Evolutionary conservation across 2,797 vertebrate species (phyloP).

Genomic region (Tapirus indicus): DNA sequence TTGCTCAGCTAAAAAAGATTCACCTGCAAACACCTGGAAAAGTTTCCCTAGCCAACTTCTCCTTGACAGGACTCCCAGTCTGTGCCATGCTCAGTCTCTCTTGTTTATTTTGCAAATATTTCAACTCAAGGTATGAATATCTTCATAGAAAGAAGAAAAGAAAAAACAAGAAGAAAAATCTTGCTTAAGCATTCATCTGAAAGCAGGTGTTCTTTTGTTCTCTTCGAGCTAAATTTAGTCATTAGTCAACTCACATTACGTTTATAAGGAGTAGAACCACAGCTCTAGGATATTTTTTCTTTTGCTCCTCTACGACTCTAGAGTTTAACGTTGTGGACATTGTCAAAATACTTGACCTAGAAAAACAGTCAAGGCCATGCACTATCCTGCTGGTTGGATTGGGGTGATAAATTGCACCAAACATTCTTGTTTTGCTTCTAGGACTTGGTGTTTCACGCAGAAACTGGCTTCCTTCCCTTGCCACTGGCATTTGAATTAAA

Average conservation of each 20-base stretch:
- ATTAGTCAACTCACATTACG: slow-evolving; percentile 3
- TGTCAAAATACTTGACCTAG: slow-evolving; percentile 70
- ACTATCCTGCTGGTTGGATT: slow-evolving; percentile 47
- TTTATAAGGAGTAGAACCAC: background rate
- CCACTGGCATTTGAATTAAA: slow-evolving; percentile 60
- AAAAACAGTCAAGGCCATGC: slow-evolving; percentile 58
- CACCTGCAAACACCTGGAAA: slow-evolving; percentile 82
- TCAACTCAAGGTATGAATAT: slow-evolving; percentile 2
- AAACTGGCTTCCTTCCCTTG: slow-evolving; percentile 52
- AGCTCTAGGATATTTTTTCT: background rate
- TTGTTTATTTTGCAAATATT: slow-evolving; percentile 76
- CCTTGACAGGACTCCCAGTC: slow-evolving; percentile 55
- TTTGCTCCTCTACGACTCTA: background rate
- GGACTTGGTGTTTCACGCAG: background rate
- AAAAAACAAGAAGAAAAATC: background rate
- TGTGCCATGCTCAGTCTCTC: slow-evolving; percentile 52
- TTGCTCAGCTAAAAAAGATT: slow-evolving; percentile 82
- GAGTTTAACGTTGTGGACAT: slow-evolving; percentile 34
- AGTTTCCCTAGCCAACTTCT: slow-evolving; percentile 79
- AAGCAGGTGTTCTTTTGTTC: background rate
- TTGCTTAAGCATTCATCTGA: background rate
- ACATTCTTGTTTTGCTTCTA: slow-evolving; percentile 42
- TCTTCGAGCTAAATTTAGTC: slow-evolving; percentile 28
- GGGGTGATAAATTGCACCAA: slow-evolving; percentile 72
- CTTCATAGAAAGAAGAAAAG: no score